Base-by-base conservation (phyloP, 2,888 invertebrate species). In the Mesoligia furuncula region DNA sequence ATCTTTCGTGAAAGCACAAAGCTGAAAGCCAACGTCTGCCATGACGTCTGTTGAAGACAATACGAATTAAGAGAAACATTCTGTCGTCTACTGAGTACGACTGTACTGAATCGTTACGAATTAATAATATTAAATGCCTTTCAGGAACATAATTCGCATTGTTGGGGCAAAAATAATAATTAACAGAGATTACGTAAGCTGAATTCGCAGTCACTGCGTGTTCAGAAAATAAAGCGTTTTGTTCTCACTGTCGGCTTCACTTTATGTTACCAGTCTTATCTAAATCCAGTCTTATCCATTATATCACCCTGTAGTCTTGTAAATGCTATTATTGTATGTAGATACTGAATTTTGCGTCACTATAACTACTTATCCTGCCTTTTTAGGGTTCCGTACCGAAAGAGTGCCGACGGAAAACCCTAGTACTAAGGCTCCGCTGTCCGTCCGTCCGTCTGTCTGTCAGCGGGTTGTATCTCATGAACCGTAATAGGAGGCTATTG, bases 111-210 rank as follows among this genome's bases (percentile, higher is more conserved):
- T 73, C n/a, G 67, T 79, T 15, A 4, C 31, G n/a, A 65, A 79
- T 79, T 48, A n/a, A 57, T 64, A 48, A 74, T 79, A 71, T 65
- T 54, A 11, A 79, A 70, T 71, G 62, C 42, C 73, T 36, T 42
- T 59, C 59, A 73, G 42, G 17, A 72, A 79, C 45, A 48, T n/a
- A 42, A n/a, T 42, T 72, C 39, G 20, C 57, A 79, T 72, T 78
- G 72, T 72, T 42, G 45, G 4, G 64, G 20, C n/a, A 57, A 57
- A 78, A 45, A 80, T 80, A 76, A 76, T 76, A 72, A 72, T 48
- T 54, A 39, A 71, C 45, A 31, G 64, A 65, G 64, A 39, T 71
- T 79, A 57, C 64, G 80, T 72, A 79, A 78, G 39, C 64, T 42
- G 20, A 71, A 72, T 72, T 72, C 57, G 31, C 48, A 79, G 57